Evolutionary conservation across 2,888 invertebrate species (phyloP), one percentile per base, ranked within the genome.

Genomic region (Ormyrus labotus): DNA sequence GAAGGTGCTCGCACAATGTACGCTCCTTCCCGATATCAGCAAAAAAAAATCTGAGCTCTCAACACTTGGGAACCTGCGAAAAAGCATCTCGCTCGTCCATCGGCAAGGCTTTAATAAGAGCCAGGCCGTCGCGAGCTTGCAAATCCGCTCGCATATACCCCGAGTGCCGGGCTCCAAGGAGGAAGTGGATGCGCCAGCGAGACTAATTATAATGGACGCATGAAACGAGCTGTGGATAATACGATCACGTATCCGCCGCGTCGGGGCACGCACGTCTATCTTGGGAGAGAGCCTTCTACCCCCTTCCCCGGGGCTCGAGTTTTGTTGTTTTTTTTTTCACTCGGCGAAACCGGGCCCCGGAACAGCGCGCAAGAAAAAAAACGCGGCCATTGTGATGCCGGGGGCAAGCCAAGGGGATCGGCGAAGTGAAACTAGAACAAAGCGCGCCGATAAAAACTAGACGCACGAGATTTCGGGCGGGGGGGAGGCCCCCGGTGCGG

Each of bases 361-460:
- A 80, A 80, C 82, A 81, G 81, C 65, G 48, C 57, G 84, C 84
- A 87, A 87, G 87, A 87, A 89, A 90, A 90, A 90, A 90, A 89
- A 34, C 34, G 60, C 57, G 88, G 87, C 88, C 90, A 89, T 89
- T 89, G 90, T 90, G 85, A 88, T 88, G 85, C 80, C 83, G 86
- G 85, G 34, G 34, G 34, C 34, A 34, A 34, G 34, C 34, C 0
- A 85, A 85, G 87, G 88, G 87, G 80, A 64, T 85, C 85, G 63
- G 67, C 61, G 13, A 61, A 83, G 85, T 83, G 86, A 85, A 86
- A 86, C 88, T 90, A 90, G 90, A 90, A 90, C 90, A 90, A 90
- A 89, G 88, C 78, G 72, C 70, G 48, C 82, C 86, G 88, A 88
- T 89, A 90, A 89, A 90, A 90, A 89, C 86, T 89, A 87, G 87